These are phyloP conservation scores for Heliopora coerulea DNA, from an alignment of 92 coral and sea anemone genomes.

Conservation along the genomic window DNA sequence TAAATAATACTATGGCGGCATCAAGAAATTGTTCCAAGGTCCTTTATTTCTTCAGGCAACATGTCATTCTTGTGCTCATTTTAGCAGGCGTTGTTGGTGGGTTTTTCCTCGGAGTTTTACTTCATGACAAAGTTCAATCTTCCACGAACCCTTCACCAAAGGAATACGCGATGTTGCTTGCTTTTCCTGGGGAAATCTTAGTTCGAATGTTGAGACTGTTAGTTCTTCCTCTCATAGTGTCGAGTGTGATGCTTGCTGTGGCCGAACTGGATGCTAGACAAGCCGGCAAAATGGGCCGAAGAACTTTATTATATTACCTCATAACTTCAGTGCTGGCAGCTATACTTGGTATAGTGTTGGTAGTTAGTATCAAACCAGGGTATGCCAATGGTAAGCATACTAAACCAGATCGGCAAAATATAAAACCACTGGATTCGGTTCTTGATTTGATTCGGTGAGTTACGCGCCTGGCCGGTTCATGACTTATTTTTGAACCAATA, in stretches of 20 bases:
- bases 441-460: slow-evolving; percentile 80
- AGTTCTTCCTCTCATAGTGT: slow-evolving; percentile 74
- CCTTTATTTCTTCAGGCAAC: slow-evolving; percentile 8
- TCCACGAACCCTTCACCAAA: slow-evolving; percentile 57
- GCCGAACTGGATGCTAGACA: slow-evolving; percentile 72
- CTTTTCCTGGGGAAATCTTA: slow-evolving; percentile 81
- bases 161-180: slow-evolving; percentile 71
- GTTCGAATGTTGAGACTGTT: slow-evolving; percentile 79
- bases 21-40: neutral
- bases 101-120: slow-evolving; percentile 65
- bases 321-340: slow-evolving; percentile 72
- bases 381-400: slow-evolving; percentile 50
- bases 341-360: slow-evolving; percentile 67
- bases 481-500: too few relatives aligned
- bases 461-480: too few relatives aligned
- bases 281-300: slow-evolving; percentile 74
- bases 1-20: too few relatives aligned
- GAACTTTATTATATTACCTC: slow-evolving; percentile 69
- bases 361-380: slow-evolving; percentile 71
- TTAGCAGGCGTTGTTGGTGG: slow-evolving; percentile 69
- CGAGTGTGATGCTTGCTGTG: slow-evolving; percentile 75
- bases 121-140: slow-evolving; percentile 64
- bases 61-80: slow-evolving; percentile 66
- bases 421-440: slow-evolving; percentile 60
- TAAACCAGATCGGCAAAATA: slow-evolving; percentile 6